Percentiles rank a stretch among this genome's conserved stretches.
phyloP scores from a whole-genome alignment of 2,888 invertebrate genomes.

The Drosophila niveifrons region DNA sequence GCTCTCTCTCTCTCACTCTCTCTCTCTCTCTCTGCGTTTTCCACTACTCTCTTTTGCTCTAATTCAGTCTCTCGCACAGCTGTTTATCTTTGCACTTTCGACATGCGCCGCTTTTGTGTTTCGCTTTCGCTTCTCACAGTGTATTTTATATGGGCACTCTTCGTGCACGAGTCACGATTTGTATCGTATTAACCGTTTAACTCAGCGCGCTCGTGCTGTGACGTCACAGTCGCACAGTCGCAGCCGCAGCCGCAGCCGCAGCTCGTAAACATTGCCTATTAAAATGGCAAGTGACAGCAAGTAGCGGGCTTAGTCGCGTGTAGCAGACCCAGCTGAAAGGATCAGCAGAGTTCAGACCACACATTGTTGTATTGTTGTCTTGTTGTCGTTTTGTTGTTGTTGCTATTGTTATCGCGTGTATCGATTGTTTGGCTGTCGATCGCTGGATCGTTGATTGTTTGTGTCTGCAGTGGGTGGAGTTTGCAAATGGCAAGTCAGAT shows the following conservation, averaged over 20 bases:
- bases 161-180: conserved; percentile 29
- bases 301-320: conserved; percentile 60
- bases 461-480: conserved; percentile 30
- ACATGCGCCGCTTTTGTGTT: not conserved
- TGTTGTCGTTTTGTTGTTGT: not conserved
- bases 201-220: conserved; percentile 25
- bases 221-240: conserved; percentile 54
- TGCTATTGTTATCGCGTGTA: conserved; percentile 1
- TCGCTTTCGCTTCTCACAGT: conserved; percentile 18
- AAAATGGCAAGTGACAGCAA: conserved; percentile 43
- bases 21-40: not conserved
- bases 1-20: not conserved
- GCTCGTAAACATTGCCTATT: conserved; percentile 39
- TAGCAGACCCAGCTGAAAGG: conserved; percentile 62
- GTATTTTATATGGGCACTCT: conserved; percentile 12
- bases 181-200: conserved; percentile 37
- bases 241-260: conserved; percentile 17
- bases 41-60: not conserved
- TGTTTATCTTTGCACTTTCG: conserved; percentile 8
- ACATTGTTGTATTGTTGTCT: not conserved
- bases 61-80: conserved; percentile 1
- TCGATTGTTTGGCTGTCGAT: not conserved
- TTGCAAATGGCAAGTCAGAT: conserved; percentile 9
- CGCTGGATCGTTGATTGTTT: conserved; percentile 13
- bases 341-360: conserved; percentile 43